Base-by-base conservation (phyloP, 2,113 vertebrate genomes). In the Cyphomyrus discorhynchus region DNA sequence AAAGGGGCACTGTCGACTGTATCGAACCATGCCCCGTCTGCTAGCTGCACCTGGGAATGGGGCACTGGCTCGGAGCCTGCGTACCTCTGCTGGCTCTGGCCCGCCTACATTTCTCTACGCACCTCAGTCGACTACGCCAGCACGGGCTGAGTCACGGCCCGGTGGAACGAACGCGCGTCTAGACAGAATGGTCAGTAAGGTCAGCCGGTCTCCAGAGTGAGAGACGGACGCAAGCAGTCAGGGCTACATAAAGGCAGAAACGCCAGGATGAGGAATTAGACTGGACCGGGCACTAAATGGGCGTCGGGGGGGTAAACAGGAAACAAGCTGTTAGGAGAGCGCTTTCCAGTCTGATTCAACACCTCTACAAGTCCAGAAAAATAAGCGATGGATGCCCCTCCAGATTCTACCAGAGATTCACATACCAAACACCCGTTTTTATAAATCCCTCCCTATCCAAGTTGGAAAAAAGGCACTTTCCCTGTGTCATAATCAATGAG, bases 391-490 rank as follows among this genome's bases (percentile, higher is more conserved):
- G 9, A 46, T 24, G 74, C 5, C 52, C 9, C 42, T 49, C 21
- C 52, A 9, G 8, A n/a, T 35, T 52, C 62, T 46, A 70, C n/a
- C 53, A 31, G 31, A 35, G 6, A 42, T n/a, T 24, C 10, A 42
- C 17, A 39, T 17, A 35, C 2, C 47, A 74, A 74, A 74, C 70
- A 52, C 88, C 35, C 46, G 24, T 47, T 47, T 77, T 39, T 45
- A 35, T 82, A 83, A 90, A 90, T 89, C 89, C 77, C 88, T 84
- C 80, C 39, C 15, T 31, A 85, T 13, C 70, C n/a, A 5, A 21
- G 47, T 88, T 52, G 19, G 19, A 21, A 56, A 91, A 89, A 66
- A 88, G 52, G 42, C 86, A 91, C 88, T 91, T 80, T 91, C 17
- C 27, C 39, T 27, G 70, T 82, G 52, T 89, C 87, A 90, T 88